Evolutionary conservation across 2,797 vertebrate species (phyloP), one percentile per base, ranked within the genome.

Genomic region (Microhierax caerulescens): DNA sequence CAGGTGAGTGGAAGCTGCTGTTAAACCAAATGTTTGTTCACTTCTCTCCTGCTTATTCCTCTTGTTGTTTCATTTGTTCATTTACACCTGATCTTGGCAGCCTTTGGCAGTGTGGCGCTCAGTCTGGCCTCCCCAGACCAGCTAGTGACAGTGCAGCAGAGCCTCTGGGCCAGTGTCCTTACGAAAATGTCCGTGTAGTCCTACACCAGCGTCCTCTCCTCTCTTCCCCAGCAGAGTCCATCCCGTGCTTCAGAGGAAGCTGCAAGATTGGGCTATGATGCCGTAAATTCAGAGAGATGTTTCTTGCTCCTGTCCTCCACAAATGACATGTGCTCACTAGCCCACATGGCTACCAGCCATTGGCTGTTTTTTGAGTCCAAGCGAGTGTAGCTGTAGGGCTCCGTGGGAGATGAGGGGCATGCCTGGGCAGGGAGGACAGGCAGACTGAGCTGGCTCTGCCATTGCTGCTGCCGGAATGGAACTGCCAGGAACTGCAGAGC

Each of bases 11-110:
- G 79, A 93, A 81, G 77, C 73, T 93, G 82, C 57, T 86, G 57
- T 90, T 94, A 91, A 73, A 81, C 79, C 69, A 90, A 80, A 75
- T 50, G 53, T 83, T 90, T 85, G 24, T 80, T 91, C 81, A n/a
- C 54, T 84, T 50, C 28, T 6, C n/a, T 92, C 48, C 54, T 78
- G 76, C 61, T 84, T 61, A 28, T 90, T 83, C 75, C 57, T 72
- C 50, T 83, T 5, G 0, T 50, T 18, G 4, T 64, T 54, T 94
- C 8, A 32, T 88, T 50, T 92, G 45, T 80, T 93, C 45, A 21
- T 67, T 91, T 89, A 32, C 53, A 56, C n/a, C 60, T 74, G 41
- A 53, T 77, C 67, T 43, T 68, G 73, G 65, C 63, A 65, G 75
- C 53, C 47, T 74, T 45, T 68, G 80, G 63, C 69, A 57, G 53